Evolutionary conservation across 53 echinoderm and acorn worm genomes (phyloP).

Genomic region (Actinopyga echinites): DNA sequence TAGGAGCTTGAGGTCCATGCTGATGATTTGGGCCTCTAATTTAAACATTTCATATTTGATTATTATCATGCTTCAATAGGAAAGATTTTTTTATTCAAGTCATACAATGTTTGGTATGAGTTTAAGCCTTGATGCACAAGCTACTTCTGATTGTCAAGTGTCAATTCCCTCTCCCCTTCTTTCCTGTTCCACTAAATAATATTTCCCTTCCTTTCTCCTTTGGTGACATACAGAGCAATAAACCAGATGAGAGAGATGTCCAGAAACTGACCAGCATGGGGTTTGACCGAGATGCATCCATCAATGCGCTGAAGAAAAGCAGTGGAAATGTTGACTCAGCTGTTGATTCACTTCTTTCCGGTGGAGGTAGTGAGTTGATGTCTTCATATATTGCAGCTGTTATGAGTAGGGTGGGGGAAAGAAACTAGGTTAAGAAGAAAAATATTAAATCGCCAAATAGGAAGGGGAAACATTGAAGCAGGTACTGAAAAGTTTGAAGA

Average conservation of each 20-base stretch:
- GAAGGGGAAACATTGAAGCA: neutral
- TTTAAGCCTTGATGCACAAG: no score
- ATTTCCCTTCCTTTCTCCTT: neutral
- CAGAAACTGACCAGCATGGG: slow-evolving; percentile 86
- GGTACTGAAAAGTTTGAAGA: no score
- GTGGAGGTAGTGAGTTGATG: neutral
- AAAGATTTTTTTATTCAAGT: no score
- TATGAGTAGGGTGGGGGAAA: neutral
- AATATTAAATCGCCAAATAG: neutral
- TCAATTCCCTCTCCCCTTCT: neutral
- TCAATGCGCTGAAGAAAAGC: slow-evolving; percentile 78
- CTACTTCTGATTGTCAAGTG: no score
- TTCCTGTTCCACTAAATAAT: neutral
- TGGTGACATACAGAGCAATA: slow-evolving; percentile 51
- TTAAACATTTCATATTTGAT: no score
- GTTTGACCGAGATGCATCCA: slow-evolving; percentile 68
- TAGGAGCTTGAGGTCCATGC: no score
- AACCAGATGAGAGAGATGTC: slow-evolving; percentile 66
- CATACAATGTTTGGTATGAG: no score
- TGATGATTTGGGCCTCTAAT: no score
- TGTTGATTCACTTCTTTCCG: slow-evolving; percentile 61
- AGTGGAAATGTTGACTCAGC: slow-evolving; percentile 82
- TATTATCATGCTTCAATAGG: no score
- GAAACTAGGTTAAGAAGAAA: neutral
- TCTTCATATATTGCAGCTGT: neutral